Evolutionary conservation across 1,140 invertebrate genomes (phyloP), one percentile per base, ranked within the genome.

Genomic region (Drosophila neocordata): DNA sequence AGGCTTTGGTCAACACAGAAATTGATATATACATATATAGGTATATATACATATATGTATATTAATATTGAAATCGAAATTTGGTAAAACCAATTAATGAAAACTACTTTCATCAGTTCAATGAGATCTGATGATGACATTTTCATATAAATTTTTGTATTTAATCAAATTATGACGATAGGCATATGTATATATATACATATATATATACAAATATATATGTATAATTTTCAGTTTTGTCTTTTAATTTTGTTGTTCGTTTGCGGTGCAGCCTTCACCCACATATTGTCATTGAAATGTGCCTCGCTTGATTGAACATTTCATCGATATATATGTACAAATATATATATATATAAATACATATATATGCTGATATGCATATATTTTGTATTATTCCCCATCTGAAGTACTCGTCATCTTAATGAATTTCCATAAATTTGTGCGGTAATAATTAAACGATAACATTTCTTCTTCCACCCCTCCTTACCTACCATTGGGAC

Each of bases 381-480:
- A 48, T 48, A 48, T 48, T 20, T 48, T 48, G 41, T 48, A 48
- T 48, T 48, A 48, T 48, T 68, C 31, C 71, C 71, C 72, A 74
- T 67, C 71, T 48, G 41, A 59, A 37, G 55, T 31, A 65, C 52
- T 75, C 73, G 77, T 77, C 81, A 77, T 71, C 73, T 74, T 84
- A 80, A 84, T 85, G 73, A 73, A 85, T 84, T 85, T 84, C 73
- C 82, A 84, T 80, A 85, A 85, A 84, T 84, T 74, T 85, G 64
- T 71, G 81, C 73, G 68, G 74, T 75, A 73, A 85, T 83, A 84
- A 85, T 84, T 84, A 80, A 83, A 67, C 81, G 80, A 69, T 73
- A 85, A 62, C 77, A 73, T 70, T 73, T 72, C 72, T 61, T 65
- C 51, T 44, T 80, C 80, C 69, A 38, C 13, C 34, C 6, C 58